phyloP scores from a whole-genome alignment of 2,113 vertebrate genomes.

The Tiliqua scincoides region DNA sequence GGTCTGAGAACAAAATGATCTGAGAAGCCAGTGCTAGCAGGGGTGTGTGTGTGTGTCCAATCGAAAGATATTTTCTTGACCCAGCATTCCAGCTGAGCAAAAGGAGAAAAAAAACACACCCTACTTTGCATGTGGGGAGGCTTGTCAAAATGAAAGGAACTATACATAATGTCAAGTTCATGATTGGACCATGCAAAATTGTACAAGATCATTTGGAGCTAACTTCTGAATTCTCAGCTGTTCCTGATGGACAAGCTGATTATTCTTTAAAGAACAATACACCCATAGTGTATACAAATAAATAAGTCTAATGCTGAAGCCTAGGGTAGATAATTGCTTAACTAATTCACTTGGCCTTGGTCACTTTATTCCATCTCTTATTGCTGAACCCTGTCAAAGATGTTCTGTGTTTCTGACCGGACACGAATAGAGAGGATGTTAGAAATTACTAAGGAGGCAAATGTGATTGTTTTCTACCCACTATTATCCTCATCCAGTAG shows the following conservation, averaged over 20 bases:
- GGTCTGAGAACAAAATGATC: neutral
- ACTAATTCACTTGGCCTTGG: neutral
- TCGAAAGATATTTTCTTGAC: neutral
- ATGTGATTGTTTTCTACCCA: neutral
- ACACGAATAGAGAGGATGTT: no score
- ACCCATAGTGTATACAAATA: constrained; percentile 1
- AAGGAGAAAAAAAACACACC: no score
- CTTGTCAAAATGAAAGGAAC: neutral
- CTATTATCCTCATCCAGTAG: no score
- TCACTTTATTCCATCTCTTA: neutral
- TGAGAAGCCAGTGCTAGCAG: neutral
- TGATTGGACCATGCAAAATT: constrained; percentile 16
- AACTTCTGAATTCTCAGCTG: constrained; percentile 4
- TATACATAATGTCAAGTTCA: neutral
- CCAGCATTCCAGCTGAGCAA: neutral
- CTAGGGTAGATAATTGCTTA: neutral
- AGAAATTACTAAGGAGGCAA: neutral
- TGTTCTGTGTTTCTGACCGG: neutral
- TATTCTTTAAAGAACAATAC: constrained; percentile 11
- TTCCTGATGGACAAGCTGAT: constrained; percentile 14
- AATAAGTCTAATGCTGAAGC: neutral
- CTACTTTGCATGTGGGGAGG: neutral
- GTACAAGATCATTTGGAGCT: neutral
- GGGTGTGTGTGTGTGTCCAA: neutral
- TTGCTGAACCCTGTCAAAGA: neutral